A percentile compares a stretch with the other conserved stretches of the same genome.
These are phyloP conservation scores for Decapterus maruadsi DNA, from an alignment of 2,797 vertebrate species.

Conservation along the genomic window DNA sequence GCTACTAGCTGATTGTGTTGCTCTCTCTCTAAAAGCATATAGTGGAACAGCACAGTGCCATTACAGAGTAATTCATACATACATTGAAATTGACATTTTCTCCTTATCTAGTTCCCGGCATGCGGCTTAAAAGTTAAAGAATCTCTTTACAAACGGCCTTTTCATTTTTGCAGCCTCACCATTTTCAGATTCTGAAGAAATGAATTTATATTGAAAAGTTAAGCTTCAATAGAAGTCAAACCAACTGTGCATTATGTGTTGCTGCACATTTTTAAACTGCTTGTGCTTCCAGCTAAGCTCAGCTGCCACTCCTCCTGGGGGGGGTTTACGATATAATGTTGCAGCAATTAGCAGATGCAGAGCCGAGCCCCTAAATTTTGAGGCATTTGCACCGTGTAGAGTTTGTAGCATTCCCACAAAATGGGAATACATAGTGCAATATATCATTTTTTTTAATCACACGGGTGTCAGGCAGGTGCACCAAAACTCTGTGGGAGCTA, in stretches of 20 bases:
- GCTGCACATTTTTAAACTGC: constrained; percentile 46
- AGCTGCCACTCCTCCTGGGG: constrained; percentile 16
- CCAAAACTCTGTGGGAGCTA: constrained; percentile 24
- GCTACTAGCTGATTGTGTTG: constrained; percentile 51
- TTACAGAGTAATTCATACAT: constrained; percentile 53
- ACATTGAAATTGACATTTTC: constrained; percentile 60
- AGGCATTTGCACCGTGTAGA: constrained; percentile 20
- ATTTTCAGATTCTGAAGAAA: constrained; percentile 60
- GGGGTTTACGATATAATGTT: constrained; percentile 27
- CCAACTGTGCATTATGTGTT: constrained; percentile 39
- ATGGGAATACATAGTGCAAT: constrained; percentile 1
- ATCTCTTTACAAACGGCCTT: constrained; percentile 54
- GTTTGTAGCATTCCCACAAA: constrained; percentile 35
- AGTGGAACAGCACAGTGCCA: constrained; percentile 35
- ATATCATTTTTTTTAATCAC: not conserved
- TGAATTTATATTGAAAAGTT: constrained; percentile 72
- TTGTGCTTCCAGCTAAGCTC: constrained; percentile 37
- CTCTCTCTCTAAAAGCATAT: constrained; percentile 44
- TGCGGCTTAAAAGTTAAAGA: constrained; percentile 62
- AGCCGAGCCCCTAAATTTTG: constrained; percentile 21
- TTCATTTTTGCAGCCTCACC: constrained; percentile 62
- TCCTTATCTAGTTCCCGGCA: constrained; percentile 73
- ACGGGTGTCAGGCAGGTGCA: not conserved
- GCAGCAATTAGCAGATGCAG: constrained; percentile 32
- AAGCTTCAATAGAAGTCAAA: constrained; percentile 59